Conservation (phyloP, 2,113 vertebrate species). For the Ascaphus truei region DNA sequence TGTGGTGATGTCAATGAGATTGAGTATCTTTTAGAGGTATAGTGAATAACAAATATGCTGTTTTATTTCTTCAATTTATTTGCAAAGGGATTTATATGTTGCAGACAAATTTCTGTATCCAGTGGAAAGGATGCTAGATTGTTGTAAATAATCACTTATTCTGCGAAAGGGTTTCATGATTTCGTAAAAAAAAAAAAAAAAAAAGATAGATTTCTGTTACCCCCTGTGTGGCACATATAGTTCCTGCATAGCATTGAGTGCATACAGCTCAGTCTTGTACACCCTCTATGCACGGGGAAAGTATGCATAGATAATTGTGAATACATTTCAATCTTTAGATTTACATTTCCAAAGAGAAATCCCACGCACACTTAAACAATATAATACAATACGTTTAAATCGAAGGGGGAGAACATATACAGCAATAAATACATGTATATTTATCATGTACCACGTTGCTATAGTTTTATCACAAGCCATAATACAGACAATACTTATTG, state of each 20-base stretch:
- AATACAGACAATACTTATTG: neutral
- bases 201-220: neutral
- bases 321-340: slow-evolving; percentile 1
- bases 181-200: too few relatives aligned
- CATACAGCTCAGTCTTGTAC: too few relatives aligned
- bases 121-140: neutral
- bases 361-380: neutral
- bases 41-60: neutral
- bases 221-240: too few relatives aligned
- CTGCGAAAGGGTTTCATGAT: neutral
- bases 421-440: slow-evolving; percentile 22
- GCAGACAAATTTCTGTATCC: slow-evolving; percentile 11
- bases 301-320: neutral
- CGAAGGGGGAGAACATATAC: neutral
- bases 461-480: neutral
- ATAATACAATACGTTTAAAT: neutral
- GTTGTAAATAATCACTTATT: slow-evolving; percentile 16
- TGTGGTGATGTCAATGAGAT: neutral
- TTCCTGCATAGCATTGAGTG: too few relatives aligned
- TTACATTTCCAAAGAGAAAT: slow-evolving; percentile 20
- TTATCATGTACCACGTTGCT: neutral
- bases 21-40: neutral
- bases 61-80: neutral
- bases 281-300: neutral
- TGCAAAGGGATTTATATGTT: neutral